Conservation (phyloP, 2,888 invertebrate species). For the Mesorhabditis sp. region DNA sequence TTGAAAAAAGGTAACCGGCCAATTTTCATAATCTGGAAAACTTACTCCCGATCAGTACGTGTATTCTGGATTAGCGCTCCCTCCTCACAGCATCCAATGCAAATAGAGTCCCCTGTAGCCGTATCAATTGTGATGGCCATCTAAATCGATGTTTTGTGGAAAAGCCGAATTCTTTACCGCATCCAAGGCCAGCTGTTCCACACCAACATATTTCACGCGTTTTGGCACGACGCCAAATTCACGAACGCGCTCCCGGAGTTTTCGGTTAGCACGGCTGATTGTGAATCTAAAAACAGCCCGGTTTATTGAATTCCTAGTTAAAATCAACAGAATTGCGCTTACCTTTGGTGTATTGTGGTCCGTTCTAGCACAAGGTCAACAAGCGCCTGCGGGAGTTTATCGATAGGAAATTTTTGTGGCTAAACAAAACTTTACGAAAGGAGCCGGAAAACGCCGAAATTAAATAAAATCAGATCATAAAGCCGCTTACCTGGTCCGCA, state of each 20-base stretch:
- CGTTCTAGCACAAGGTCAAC: neutral
- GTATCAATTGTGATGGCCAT: slow-evolving; percentile 4
- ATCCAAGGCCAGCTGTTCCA: slow-evolving; percentile 1
- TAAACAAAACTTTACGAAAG: too few species aligned
- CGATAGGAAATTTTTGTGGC: neutral
- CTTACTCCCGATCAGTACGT: neutral
- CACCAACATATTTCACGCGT: neutral
- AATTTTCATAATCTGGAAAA: neutral
- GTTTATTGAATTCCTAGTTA: neutral
- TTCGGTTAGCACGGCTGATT: neutral
- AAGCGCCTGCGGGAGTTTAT: neutral
- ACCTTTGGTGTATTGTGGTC: slow-evolving; percentile 2
- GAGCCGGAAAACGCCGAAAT: too few species aligned
- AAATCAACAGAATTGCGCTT: neutral
- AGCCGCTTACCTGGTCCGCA: too few species aligned
- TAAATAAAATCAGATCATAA: too few species aligned
- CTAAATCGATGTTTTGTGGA: neutral
- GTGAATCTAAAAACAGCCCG: neutral
- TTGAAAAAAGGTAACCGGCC: neutral
- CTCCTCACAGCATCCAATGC: neutral
- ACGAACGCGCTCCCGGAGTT: neutral
- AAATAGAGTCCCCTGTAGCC: neutral
- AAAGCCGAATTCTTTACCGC: neutral
- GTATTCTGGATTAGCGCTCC: neutral
- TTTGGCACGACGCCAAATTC: neutral